Evolutionary conservation across 2,888 invertebrate genomes (phyloP).

Genomic region (Synergus gifuensis): DNA sequence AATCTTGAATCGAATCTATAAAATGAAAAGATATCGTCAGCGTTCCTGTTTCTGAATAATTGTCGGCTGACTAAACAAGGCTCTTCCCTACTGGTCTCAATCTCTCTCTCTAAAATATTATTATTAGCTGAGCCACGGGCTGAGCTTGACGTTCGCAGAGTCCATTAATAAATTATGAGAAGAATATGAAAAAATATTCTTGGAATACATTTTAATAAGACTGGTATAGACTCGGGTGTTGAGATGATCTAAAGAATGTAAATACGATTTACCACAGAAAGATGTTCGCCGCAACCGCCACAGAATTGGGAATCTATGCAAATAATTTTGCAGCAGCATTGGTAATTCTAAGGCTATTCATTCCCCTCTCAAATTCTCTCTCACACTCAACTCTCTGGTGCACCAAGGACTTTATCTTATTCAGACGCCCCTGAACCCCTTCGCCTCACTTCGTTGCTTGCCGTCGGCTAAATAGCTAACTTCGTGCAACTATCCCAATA

Average conservation of each 20-base stretch:
- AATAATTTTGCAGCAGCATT: slow-evolving; percentile 39
- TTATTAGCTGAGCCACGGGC: too few relatives aligned
- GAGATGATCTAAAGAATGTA: slow-evolving; percentile 11
- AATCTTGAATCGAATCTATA: too few relatives aligned
- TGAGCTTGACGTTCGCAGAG: too few relatives aligned
- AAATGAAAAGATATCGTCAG: too few relatives aligned
- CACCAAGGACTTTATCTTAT: slow-evolving; percentile 71
- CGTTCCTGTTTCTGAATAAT: too few relatives aligned
- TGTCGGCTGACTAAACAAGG: too few relatives aligned
- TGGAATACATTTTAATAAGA: neutral
- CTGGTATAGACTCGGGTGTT: neutral
- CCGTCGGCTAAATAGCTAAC: slow-evolving; percentile 77
- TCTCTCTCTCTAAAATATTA: too few relatives aligned
- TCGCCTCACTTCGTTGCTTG: slow-evolving; percentile 63
- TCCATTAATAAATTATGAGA: too few relatives aligned
- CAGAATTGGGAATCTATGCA: slow-evolving; percentile 35
- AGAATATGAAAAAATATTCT: neutral
- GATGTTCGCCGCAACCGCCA: slow-evolving; percentile 2
- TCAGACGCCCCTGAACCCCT: slow-evolving; percentile 64
- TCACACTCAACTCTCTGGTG: slow-evolving; percentile 56
- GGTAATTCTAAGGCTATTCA: slow-evolving; percentile 40
- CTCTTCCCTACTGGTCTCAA: too few relatives aligned
- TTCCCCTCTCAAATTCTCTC: slow-evolving; percentile 50
- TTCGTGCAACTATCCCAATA: slow-evolving; percentile 77
- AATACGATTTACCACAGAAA: slow-evolving; percentile 22